Conservation (phyloP, 2,888 invertebrate species). For the Rhaphigaster nebulosa region DNA sequence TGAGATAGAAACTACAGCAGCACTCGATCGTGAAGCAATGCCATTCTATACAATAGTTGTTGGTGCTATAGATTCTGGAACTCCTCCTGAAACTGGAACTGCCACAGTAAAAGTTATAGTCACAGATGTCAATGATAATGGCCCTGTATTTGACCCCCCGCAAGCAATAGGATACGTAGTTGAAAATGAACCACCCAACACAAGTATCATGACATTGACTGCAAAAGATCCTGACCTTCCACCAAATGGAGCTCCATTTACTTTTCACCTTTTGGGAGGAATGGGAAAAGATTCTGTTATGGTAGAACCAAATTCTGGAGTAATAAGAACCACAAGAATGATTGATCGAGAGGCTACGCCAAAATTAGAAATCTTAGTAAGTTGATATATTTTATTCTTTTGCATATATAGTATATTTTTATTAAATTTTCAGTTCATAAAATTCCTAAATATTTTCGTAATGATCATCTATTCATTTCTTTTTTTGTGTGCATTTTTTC, state of each 20-base stretch:
- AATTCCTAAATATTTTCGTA: not conserved
- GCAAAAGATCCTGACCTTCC: conserved; percentile 92
- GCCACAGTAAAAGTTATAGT: conserved; percentile 84
- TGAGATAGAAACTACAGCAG: conserved; percentile 80
- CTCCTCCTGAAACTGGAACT: conserved; percentile 93
- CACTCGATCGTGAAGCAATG: conserved; percentile 85
- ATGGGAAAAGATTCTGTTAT: conserved; percentile 82
- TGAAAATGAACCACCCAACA: conserved; percentile 89
- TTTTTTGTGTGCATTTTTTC: conserved; percentile 59
- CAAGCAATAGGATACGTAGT: conserved; percentile 82
- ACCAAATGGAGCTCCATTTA: conserved; percentile 92
- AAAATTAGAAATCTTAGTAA: conserved; percentile 77
- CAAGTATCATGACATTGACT: conserved; percentile 85
- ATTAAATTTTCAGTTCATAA: not conserved
- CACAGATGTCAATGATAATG: conserved; percentile 93
- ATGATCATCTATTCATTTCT: not conserved
- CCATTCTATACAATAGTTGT: conserved; percentile 82
- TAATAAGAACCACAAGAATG: conserved; percentile 82
- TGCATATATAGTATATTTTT: not conserved
- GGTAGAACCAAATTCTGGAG: conserved; percentile 84
- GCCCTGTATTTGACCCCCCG: conserved; percentile 83
- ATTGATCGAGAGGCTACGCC: conserved; percentile 88
- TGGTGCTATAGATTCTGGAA: conserved; percentile 90
- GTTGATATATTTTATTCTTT: conserved; percentile 61
- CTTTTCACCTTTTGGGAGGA: conserved; percentile 84